These are phyloP conservation scores for Gallinago undulata DNA, from an alignment of 2,113 vertebrate species.

Conservation along the genomic window DNA sequence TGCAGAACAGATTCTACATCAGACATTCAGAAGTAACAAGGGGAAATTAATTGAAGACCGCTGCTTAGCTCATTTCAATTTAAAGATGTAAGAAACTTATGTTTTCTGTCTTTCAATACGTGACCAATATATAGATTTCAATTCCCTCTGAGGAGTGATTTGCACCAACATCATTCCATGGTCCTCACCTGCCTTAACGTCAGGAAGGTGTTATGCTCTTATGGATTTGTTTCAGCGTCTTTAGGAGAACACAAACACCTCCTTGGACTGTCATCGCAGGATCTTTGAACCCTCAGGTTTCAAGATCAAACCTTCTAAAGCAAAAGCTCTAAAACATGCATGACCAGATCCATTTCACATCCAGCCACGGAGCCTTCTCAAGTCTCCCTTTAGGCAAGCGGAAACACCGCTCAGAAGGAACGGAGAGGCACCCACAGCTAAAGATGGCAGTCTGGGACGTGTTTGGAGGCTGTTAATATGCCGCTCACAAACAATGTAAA, in stretches of 20 bases:
- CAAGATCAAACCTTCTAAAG: background rate
- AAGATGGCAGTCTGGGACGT: background rate
- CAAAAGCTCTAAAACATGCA: background rate
- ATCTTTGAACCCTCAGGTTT: background rate
- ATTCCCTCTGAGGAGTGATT: background rate
- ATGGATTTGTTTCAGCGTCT: background rate
- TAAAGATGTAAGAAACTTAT: background rate
- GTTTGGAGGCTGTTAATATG: background rate
- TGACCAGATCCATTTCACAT: background rate
- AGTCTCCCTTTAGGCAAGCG: background rate
- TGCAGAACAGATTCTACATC: background rate
- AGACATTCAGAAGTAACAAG: background rate
- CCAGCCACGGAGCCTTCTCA: background rate
- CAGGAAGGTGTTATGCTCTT: background rate
- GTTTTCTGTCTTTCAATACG: accelerated
- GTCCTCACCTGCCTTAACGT: background rate
- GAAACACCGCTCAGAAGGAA: background rate
- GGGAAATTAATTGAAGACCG: background rate
- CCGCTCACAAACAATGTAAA: background rate
- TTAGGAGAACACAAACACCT: background rate
- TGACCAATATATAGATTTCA: accelerated
- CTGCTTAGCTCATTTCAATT: background rate
- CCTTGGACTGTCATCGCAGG: background rate
- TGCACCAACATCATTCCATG: background rate
- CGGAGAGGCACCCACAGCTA: background rate